A percentile compares a stretch with the other conserved stretches of the same genome.
phyloP scores from a whole-genome alignment of 1,140 invertebrate genomes.

The Caenorhabditis latens region DNA sequence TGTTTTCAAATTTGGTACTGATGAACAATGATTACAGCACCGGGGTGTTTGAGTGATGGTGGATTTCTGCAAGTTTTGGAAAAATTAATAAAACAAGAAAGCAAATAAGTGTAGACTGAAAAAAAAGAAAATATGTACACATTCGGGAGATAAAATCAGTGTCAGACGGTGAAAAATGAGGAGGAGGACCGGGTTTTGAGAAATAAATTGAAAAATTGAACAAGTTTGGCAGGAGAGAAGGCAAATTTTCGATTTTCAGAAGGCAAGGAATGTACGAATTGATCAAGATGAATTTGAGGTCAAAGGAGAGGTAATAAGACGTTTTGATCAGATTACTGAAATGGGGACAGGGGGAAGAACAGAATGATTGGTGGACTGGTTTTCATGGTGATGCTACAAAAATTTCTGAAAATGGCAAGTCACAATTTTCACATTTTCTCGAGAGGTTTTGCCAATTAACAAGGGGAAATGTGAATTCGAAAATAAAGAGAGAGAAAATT shows the following conservation, averaged over 20 bases:
- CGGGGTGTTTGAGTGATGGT: conserved; percentile 2
- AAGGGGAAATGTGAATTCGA: too few relatives aligned
- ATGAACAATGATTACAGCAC: not conserved
- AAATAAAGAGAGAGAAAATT: too few relatives aligned
- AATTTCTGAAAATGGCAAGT: not conserved
- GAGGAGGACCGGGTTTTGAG: not conserved
- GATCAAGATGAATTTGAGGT: conserved; percentile 44
- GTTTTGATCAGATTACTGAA: conserved; percentile 39
- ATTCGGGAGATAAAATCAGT: too few relatives aligned
- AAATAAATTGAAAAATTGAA: not conserved
- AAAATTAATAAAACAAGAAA: not conserved
- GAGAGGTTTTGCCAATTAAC: too few relatives aligned
- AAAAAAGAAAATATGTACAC: too few relatives aligned
- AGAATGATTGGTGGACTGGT: not conserved
- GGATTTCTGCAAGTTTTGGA: not conserved
- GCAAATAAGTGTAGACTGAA: not conserved
- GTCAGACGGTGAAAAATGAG: too few relatives aligned
- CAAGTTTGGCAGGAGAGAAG: not conserved
- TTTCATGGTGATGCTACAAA: conserved; percentile 10
- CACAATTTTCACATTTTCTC: too few relatives aligned
- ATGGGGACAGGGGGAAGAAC: not conserved
- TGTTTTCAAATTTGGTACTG: not conserved
- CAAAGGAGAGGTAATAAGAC: conserved; percentile 6
- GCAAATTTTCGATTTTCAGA: not conserved
- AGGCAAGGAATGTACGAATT: too few relatives aligned